phyloP scores from a whole-genome alignment of 2,113 vertebrate species.

The Calcarius ornatus region DNA sequence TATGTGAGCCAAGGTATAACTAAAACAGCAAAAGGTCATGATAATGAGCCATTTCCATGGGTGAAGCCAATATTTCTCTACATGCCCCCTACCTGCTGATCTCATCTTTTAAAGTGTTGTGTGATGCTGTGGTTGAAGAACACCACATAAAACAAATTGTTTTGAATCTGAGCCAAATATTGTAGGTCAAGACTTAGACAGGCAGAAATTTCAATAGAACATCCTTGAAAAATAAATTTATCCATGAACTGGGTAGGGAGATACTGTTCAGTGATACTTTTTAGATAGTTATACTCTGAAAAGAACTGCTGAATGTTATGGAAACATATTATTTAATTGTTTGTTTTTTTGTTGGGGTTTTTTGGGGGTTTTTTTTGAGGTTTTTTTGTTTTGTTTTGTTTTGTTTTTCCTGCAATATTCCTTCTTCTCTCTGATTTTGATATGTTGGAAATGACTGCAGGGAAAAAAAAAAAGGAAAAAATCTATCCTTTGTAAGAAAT shows the following conservation, averaged over 20 bases:
- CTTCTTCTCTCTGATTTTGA: neutral
- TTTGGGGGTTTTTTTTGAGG: neutral
- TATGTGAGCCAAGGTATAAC: neutral
- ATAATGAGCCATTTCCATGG: conserved; percentile 28
- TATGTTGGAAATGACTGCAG: neutral
- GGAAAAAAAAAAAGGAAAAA: accelerated
- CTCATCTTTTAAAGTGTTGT: conserved; percentile 43
- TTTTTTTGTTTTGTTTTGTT: too few relatives aligned
- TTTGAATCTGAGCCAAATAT: conserved; percentile 48
- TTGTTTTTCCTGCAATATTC: neutral
- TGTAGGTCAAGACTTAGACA: conserved; percentile 24
- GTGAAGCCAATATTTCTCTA: conserved; percentile 11
- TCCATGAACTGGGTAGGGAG: neutral
- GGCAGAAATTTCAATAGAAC: neutral
- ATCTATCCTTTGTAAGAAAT: neutral
- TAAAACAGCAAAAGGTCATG: conserved; percentile 44
- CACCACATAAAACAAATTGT: conserved; percentile 56
- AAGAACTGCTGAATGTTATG: neutral
- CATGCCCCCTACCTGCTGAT: conserved; percentile 31
- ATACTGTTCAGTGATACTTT: neutral
- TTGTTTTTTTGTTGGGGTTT: too few relatives aligned
- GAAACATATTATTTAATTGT: neutral
- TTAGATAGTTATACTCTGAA: neutral
- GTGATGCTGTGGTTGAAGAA: conserved; percentile 26
- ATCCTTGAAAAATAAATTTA: conserved; percentile 12